Base-by-base conservation (phyloP, 1,140 invertebrate genomes). In the Leptinotarsa texana region DNA sequence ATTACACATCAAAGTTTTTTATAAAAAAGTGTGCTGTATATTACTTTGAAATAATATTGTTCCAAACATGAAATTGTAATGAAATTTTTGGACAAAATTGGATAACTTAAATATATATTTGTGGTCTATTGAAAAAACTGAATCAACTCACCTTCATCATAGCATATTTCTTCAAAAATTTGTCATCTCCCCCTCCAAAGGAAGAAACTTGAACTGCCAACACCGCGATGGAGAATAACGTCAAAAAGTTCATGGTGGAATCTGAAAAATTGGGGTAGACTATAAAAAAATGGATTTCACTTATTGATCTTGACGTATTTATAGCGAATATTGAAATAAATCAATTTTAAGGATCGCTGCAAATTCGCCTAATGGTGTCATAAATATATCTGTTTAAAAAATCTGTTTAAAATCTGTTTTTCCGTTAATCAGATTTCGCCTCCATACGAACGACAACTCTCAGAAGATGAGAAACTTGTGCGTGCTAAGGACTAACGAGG, bases 151-250 rank as follows among this genome's bases (percentile, higher is more conserved):
- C 90, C 87, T 91, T 91, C 89, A 91, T 90, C 89, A 91, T 90
- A 3, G 90, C 90, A 75, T 91, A 91, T 84, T 90, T 90, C 79
- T 90, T 90, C 68, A 91, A 87, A 78, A 91, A 91, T 81, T 86
- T 87, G 79, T 91, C 90, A 81, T 91, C 90, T 66, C 87, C 88
- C 77, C 86, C 87, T 11, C 86, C 87, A 67, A 88, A 82, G 6
- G 84, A 85, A n/a, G 80, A 77, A 13, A 84, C 83, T 33, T 72
- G 63, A 1, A 62, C 22, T 3, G 69, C 3, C 33, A 49, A 72
- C 5, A 57, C 21, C 13, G 21, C 8, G 4, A 24, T 22, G 5
- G 27, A 11, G 13, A 69, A 13, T 42, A 15, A 57, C 11, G 48
- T 22, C n/a, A 73, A 48, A 13, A 49, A 48, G 42, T 73, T 73